Evolutionary conservation across 2,797 vertebrate species (phyloP), one percentile per base, ranked within the genome.

Genomic region (Gymnoscopelus braueri): DNA sequence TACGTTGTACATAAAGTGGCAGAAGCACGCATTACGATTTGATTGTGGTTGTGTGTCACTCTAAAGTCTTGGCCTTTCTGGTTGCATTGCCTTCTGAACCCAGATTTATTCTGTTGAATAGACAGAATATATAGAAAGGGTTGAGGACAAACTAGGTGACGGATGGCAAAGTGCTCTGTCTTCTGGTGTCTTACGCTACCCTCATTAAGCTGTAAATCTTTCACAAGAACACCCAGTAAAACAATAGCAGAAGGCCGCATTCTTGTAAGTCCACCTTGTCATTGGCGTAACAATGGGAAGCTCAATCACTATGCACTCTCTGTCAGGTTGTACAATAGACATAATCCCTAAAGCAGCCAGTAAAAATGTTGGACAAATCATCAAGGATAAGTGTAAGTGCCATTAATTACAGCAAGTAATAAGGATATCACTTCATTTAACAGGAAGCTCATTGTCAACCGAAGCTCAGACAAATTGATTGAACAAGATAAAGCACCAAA

Each of bases 171-270:
- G 65, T 74, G 78, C 73, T 70, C 79, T 87, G 83, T 84, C 78
- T 87, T 76, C 70, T 49, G 23, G 39, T 69, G 79, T 74, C 82
- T 87, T 72, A 61, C 78, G 74, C 72, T 65, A 15, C 70, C 79
- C 84, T 93, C 91, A 92, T 91, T 91, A 92, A 90, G 91, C 91
- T 94, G 93, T 95, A 95, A 96, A 94, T 95, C 94, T 93, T 87
- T 87, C 83, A 85, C 86, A 84, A 78, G 75, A 60, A 65, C 80
- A 89, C 82, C 10, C 35, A 4, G 60, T n/a, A 32, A 91, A 65
- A 95, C 91, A 94, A 92, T 92, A 89, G 84, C 56, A 74, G 79
- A 84, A 75, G 88, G 85, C 75, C 86, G 88, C 83, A 83, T 90
- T 77, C 89, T 79, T 73, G 78, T 77, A 80, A 79, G 81, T 86